Conservation (phyloP, 1,140 invertebrate genomes). For the Drosophila tsacasi region DNA sequence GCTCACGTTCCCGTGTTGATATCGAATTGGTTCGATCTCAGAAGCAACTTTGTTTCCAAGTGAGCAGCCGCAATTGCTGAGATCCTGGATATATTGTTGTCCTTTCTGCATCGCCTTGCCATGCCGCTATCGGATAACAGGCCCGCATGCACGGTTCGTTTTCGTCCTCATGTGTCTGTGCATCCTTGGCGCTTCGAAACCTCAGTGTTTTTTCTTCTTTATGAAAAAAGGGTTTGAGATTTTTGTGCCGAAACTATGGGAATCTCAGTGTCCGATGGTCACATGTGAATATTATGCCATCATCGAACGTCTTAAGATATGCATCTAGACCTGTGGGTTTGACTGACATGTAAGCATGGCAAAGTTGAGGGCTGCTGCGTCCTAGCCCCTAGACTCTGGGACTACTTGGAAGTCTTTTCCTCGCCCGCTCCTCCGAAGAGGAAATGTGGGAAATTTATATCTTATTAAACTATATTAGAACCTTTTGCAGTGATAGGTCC, state of each 20-base stretch:
- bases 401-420: constrained; percentile 7
- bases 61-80: constrained; percentile 50
- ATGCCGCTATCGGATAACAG: constrained; percentile 79
- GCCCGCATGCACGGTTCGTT: constrained; percentile 75
- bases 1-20: constrained; percentile 71
- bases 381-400: constrained; percentile 22
- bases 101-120: constrained; percentile 20
- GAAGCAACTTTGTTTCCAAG: constrained; percentile 75
- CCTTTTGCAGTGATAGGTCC: not conserved
- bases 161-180: constrained; percentile 53
- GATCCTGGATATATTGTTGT: constrained; percentile 42
- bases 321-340: constrained; percentile 65
- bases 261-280: constrained; percentile 56
- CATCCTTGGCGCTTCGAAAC: constrained; percentile 68
- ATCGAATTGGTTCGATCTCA: constrained; percentile 80
- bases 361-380: constrained; percentile 44
- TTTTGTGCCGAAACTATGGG: constrained; percentile 70
- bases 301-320: constrained; percentile 71
- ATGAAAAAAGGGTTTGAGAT: constrained; percentile 60
- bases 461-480: not conserved
- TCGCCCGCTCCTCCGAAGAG: not conserved
- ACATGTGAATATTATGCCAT: constrained; percentile 68
- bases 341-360: constrained; percentile 57
- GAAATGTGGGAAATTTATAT: not conserved
- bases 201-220: constrained; percentile 67